Evolutionary conservation across 2,888 invertebrate genomes (phyloP).

Genomic region (Hanleya hanleyi): DNA sequence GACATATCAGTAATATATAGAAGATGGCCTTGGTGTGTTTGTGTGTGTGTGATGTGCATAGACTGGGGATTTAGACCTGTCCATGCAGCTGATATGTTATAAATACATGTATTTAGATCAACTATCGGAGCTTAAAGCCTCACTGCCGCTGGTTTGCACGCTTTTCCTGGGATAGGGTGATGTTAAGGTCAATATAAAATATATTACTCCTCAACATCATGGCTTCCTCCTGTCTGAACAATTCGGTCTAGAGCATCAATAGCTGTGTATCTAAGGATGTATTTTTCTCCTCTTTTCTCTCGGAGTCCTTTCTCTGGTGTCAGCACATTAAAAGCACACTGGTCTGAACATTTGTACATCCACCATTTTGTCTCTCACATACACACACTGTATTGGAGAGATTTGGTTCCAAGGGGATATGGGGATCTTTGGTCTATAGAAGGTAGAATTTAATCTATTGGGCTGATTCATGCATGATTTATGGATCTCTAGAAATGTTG

Average conservation of each 20-base stretch:
- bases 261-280: background rate
- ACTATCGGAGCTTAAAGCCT: too few relatives aligned
- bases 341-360: background rate
- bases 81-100: too few relatives aligned
- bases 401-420: background rate
- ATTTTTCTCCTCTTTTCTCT: background rate
- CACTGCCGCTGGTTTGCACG: too few relatives aligned
- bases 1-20: too few relatives aligned
- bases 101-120: too few relatives aligned
- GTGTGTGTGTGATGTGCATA: too few relatives aligned
- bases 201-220: slow-evolving; percentile 3
- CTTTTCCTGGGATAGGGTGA: too few relatives aligned
- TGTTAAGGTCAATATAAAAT: slow-evolving; percentile 8
- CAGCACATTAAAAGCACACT: background rate
- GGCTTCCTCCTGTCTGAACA: background rate
- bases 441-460: background rate
- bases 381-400: background rate
- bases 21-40: too few relatives aligned
- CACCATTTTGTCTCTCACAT: background rate
- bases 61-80: too few relatives aligned
- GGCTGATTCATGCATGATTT: background rate
- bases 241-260: background rate
- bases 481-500: background rate
- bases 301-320: background rate
- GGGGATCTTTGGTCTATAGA: background rate